Evolutionary conservation across 2,113 vertebrate species (phyloP).

Genomic region (Notothenia coriiceps): DNA sequence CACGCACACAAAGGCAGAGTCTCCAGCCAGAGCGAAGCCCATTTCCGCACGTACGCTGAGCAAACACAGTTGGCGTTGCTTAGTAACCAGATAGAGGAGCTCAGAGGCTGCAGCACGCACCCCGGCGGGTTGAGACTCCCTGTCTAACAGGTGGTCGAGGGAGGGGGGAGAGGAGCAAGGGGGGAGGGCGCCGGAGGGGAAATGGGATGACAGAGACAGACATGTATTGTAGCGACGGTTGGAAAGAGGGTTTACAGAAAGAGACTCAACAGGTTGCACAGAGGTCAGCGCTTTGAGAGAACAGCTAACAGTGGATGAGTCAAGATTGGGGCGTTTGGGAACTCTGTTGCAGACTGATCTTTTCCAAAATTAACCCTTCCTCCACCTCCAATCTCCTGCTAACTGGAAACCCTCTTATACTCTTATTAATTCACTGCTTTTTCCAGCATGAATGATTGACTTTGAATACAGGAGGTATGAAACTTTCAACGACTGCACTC

Average conservation of each 20-base stretch:
- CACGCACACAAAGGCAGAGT: slow-evolving; percentile 63
- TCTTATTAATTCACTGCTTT: background rate
- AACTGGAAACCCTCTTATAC: background rate
- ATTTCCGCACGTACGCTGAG: slow-evolving; percentile 77
- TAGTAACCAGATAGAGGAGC: slow-evolving; percentile 82
- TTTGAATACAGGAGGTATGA: background rate
- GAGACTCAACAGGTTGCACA: slow-evolving; percentile 55
- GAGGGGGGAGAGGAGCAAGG: background rate
- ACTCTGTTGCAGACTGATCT: slow-evolving; percentile 3
- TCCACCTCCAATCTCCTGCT: slow-evolving; percentile 2
- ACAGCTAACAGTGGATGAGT: slow-evolving; percentile 42
- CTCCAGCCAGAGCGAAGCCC: slow-evolving; percentile 68
- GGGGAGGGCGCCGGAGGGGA: slow-evolving; percentile 32
- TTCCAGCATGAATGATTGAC: background rate
- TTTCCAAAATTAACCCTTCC: slow-evolving; percentile 42
- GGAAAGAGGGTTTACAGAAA: slow-evolving; percentile 56
- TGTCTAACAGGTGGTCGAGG: slow-evolving; percentile 79
- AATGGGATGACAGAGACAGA: slow-evolving; percentile 59
- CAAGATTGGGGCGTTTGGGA: slow-evolving; percentile 26
- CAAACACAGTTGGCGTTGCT: slow-evolving; percentile 83
- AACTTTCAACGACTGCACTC: background rate
- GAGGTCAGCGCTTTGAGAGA: slow-evolving; percentile 63
- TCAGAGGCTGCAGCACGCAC: slow-evolving; percentile 73
- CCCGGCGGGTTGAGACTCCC: slow-evolving; percentile 71
- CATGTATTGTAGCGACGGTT: slow-evolving; percentile 30